Evolutionary conservation across 1,140 invertebrate species (phyloP), one percentile per base, ranked within the genome.

Genomic region (Drosophila busckii): DNA sequence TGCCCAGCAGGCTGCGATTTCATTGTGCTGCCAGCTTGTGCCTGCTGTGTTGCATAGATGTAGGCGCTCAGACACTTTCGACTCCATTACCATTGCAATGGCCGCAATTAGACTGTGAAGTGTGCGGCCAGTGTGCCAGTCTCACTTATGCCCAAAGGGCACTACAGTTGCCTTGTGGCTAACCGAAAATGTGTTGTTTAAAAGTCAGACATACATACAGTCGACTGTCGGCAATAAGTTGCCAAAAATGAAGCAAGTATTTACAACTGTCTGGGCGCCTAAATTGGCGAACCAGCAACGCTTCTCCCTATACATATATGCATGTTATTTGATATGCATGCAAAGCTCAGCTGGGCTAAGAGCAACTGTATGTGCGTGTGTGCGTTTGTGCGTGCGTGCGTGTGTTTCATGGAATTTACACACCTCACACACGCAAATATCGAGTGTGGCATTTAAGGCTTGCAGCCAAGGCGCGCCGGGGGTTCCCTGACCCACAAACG

Each of bases 61-160:
- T 10, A 44, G 29, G 3, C 12, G 2, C 10, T 4, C 28, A 12
- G 13, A 17, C 37, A 52, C 37, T 67, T 56, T 37, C 40, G 31
- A 8, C 20, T 19, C 34, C 19, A 20, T 12, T 50, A 16, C 32
- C 29, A 40, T 16, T 28, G 42, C 26, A 42, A 45, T 40, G 29
- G 29, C 17, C 38, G 64, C 69, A 73, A 73, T 73, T 75, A 76
- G 65, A 64, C 48, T 52, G 59, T 53, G 48, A 49, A 69, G 59
- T 67, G 63, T 48, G 38, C 26, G 32, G 13, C 41, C 9, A 17
- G 22, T 19, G n/a, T 9, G 13, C 4, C 17, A 22, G 13, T 23
- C 2, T 6, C 16, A 20, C 19, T 8, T 35, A 25, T 9, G 37
- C 6, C 32, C 28, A 34, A n/a, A n/a, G n/a, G n/a, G n/a, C n/a